Percentiles rank a stretch among this genome's conserved stretches.
These are phyloP conservation scores for Ceuthmochares aereus DNA, from an alignment of 2,113 vertebrate species.

Conservation along the genomic window DNA sequence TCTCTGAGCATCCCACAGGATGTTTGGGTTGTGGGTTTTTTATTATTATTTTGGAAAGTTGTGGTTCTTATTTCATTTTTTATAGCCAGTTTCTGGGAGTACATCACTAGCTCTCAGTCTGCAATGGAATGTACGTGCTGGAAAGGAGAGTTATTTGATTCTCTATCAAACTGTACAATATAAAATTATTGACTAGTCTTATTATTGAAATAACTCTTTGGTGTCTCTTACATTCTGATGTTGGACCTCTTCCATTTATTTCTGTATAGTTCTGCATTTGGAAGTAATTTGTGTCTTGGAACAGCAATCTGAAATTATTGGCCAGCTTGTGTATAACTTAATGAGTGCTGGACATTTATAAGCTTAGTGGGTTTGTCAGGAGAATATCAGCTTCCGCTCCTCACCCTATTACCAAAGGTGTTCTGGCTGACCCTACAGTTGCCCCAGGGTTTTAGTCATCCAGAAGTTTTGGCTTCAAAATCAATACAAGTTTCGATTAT, in stretches of 20 bases:
- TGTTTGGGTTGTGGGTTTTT: neutral
- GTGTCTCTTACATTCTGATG: neutral
- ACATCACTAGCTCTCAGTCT: neutral
- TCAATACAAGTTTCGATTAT: conserved; percentile 50
- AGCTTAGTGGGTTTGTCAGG: conserved; percentile 47
- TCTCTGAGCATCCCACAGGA: neutral
- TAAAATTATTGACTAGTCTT: conserved; percentile 6
- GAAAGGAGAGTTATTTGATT: neutral
- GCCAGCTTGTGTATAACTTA: conserved; percentile 11
- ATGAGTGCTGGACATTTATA: conserved; percentile 50
- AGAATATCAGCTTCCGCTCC: conserved; percentile 59
- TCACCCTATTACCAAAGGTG: conserved; percentile 54
- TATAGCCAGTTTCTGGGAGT: neutral
- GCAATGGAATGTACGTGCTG: neutral
- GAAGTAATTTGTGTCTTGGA: conserved; percentile 64
- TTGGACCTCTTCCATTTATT: conserved; percentile 39
- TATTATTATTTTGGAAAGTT: neutral
- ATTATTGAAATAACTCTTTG: conserved; percentile 24
- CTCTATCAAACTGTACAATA: neutral
- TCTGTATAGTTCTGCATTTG: conserved; percentile 27
- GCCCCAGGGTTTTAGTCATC: conserved; percentile 49
- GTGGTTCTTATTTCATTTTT: neutral
- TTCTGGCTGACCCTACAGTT: conserved; percentile 52
- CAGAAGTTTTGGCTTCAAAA: conserved; percentile 48
- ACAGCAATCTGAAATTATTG: conserved; percentile 54